Evolutionary conservation across 2,888 invertebrate species (phyloP), one percentile per base, ranked within the genome.

Genomic region (Cryptocephalus moraei): DNA sequence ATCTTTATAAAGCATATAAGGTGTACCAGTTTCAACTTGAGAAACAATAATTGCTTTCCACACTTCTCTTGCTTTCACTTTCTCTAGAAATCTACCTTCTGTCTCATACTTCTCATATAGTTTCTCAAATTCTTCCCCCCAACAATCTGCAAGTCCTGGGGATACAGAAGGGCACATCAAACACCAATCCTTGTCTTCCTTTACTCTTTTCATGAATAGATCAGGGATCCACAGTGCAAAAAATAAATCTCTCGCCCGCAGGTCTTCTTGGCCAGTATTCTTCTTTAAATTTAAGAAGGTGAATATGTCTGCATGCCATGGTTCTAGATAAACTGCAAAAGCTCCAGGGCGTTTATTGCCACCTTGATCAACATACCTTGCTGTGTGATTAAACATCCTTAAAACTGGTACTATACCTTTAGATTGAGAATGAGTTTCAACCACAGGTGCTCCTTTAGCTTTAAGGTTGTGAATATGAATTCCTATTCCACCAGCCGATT

Each of bases 161-260:
- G 86, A 86, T 64, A 91, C 85, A 65, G 90, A 84, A 0, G 99
- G 97, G 65, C 97, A 99, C 96, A 99, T 96, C 11, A 99, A 73
- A 44, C 91, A 89, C 99, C 99, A 99, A 44, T 80, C 76, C 52
- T 74, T 84, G 69, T 95, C 80, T 2, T 76, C 75, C 67, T 93
- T 86, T 0, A 93, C 91, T 43, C 99, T 79, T 67, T 86, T 81
- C 99, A 99, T 99, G 68, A 99, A 99, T 48, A 99, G 76, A 74
- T 99, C 97, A 0, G 97, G 94, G 56, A 99, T 91, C 97, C 99
- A 99, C 32, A 99, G 69, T 0, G 91, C 97, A 69, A 91, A 96
- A 70, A 97, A 99, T 34, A 99, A 73, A 71, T 99, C 97, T 45
- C 97, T 78, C 0, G 97, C 96, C 40, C 97, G 77, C 34, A 84